These are phyloP conservation scores for Rhodophaea formosa DNA, from an alignment of 2,888 invertebrate genomes.

Conservation along the genomic window DNA sequence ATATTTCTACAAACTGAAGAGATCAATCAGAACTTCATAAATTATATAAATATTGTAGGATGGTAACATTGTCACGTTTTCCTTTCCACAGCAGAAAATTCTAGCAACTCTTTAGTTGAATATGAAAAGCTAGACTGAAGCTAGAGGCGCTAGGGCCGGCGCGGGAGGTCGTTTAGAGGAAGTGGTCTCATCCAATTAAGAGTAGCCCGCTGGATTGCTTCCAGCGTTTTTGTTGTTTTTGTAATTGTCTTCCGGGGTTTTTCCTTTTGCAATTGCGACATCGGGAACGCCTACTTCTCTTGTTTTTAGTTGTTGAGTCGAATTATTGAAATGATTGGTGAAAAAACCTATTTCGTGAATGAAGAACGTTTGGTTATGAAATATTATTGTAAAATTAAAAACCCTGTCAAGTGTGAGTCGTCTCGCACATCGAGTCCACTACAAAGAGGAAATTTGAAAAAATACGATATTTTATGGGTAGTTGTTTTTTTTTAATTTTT, in stretches of 20 bases:
- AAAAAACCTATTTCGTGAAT: background rate
- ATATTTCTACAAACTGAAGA: background rate
- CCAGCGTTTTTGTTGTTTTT: slow-evolving; percentile 71
- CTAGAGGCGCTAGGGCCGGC: slow-evolving; percentile 14
- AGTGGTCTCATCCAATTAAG: slow-evolving; percentile 79
- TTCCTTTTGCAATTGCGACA: slow-evolving; percentile 54
- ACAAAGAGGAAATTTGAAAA: too few relatives aligned
- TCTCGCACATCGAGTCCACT: too few relatives aligned
- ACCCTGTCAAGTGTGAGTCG: too few relatives aligned
- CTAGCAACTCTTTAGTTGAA: slow-evolving; percentile 43
- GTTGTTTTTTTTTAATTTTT: too few relatives aligned
- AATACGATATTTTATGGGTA: too few relatives aligned
- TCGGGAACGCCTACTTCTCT: slow-evolving; percentile 40
- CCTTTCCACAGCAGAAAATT: slow-evolving; percentile 22
- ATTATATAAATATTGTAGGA: background rate
- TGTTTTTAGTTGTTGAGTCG: slow-evolving; percentile 30
- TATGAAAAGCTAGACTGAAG: slow-evolving; percentile 41
- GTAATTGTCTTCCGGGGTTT: slow-evolving; percentile 66
- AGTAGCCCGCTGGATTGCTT: slow-evolving; percentile 73
- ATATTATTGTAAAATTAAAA: background rate
- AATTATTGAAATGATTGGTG: background rate
- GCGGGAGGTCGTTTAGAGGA: slow-evolving; percentile 67
- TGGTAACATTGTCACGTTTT: background rate
- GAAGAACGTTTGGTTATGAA: background rate
- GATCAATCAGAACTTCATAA: background rate